Evolutionary conservation across 2,797 vertebrate species (phyloP).

Genomic region (Lophotriccus pileatus): DNA sequence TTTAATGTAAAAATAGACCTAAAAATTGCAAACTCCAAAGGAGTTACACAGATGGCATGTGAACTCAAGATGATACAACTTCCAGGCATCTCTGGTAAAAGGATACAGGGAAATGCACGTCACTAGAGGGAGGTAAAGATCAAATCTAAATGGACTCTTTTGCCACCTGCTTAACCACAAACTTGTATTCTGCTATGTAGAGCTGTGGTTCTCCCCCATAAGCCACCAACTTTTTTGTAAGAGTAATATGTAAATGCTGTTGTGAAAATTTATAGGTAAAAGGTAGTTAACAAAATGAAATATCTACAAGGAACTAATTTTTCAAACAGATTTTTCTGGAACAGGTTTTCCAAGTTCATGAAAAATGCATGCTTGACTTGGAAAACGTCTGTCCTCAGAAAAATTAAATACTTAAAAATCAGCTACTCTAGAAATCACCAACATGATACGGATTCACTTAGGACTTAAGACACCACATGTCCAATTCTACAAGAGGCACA

Average conservation of each 20-base stretch:
- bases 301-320: not conserved
- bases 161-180: not conserved
- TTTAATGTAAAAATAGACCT: not conserved
- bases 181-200: not conserved
- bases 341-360: not conserved
- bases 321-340: not conserved
- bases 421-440: not conserved
- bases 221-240: not conserved
- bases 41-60: not conserved
- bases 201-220: not conserved
- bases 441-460: not conserved
- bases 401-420: not conserved
- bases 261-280: not conserved
- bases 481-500: not conserved
- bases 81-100: not conserved
- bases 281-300: not conserved
- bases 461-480: not conserved
- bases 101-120: not conserved
- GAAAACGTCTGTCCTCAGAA: not conserved
- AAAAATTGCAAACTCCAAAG: fast-evolving
- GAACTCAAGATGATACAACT: not conserved
- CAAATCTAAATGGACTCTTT: not conserved
- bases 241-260: not conserved
- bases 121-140: constrained; percentile 32
- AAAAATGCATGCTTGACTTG: not conserved